These are phyloP conservation scores for Riparia riparia DNA, from an alignment of 2,113 vertebrate species.

Conservation along the genomic window DNA sequence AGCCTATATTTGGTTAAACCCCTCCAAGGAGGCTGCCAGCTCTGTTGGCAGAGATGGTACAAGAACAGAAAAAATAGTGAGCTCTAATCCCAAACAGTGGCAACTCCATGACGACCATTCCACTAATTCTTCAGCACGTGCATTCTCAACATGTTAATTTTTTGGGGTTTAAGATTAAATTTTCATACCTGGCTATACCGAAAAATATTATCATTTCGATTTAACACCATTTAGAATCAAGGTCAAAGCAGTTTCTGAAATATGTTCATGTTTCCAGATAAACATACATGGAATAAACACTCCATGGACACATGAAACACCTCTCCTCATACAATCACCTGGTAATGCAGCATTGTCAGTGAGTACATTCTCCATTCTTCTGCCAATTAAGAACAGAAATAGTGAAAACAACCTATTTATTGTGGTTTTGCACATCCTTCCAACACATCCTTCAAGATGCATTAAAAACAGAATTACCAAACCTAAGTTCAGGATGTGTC, in stretches of 20 bases:
- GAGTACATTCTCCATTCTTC: neutral
- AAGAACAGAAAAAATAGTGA: neutral
- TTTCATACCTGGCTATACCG: neutral
- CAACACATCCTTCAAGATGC: neutral
- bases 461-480: neutral
- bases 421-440: neutral
- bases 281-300: neutral
- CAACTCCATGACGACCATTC: slow-evolving; percentile 34
- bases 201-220: neutral
- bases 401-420: neutral
- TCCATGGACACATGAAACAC: neutral
- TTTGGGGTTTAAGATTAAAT: neutral
- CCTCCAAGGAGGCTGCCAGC: neutral
- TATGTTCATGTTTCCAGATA: neutral
- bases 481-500: neutral
- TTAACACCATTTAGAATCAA: neutral
- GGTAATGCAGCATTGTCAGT: accelerated
- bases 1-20: neutral
- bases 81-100: slow-evolving; percentile 25
- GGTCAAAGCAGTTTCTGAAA: neutral
- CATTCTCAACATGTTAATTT: neutral
- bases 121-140: neutral
- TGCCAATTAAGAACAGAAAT: neutral
- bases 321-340: neutral
- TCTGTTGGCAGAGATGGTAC: slow-evolving; percentile 17